Conservation (phyloP, 2,797 vertebrate species). For the Odontamblyopus rebecca region DNA sequence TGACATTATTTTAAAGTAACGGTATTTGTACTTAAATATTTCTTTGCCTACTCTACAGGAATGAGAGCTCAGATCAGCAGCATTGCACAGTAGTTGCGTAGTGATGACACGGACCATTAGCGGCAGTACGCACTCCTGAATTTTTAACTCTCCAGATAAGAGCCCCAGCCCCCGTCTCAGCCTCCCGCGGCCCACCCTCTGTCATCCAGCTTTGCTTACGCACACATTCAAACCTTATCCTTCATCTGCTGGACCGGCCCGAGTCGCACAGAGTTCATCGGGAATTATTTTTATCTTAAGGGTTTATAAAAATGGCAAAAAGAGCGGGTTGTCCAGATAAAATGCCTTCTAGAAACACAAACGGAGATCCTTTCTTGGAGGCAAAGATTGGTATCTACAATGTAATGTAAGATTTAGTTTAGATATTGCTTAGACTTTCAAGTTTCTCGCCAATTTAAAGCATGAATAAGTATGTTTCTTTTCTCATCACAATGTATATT, state of each 20-base stretch:
- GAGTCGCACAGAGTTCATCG: constrained; percentile 64
- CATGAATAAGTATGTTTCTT: background rate
- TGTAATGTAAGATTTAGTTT: constrained; percentile 10
- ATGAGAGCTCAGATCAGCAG: constrained; percentile 15
- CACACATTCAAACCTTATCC: constrained; percentile 38
- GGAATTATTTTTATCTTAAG: constrained; percentile 71
- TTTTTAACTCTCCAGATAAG: constrained; percentile 57
- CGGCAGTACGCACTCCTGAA: constrained; percentile 46
- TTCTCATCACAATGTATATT: too few relatives aligned
- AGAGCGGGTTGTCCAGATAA: constrained; percentile 24
- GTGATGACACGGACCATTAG: constrained; percentile 64
- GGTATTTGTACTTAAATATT: background rate
- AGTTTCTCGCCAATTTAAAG: background rate
- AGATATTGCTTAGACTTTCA: background rate
- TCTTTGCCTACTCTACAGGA: background rate
- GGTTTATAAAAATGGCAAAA: constrained; percentile 39
- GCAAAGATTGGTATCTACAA: constrained; percentile 21
- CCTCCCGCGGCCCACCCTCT: constrained; percentile 25
- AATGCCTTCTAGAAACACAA: constrained; percentile 21
- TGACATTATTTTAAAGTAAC: background rate
- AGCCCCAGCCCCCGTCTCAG: constrained; percentile 35
- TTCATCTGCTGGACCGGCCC: constrained; percentile 46
- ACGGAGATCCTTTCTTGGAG: constrained; percentile 23
- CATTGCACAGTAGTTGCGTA: constrained; percentile 60
- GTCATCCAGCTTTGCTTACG: constrained; percentile 29